These are phyloP conservation scores for Crotalus viridis DNA, from an alignment of 2,113 vertebrate species.

Conservation along the genomic window DNA sequence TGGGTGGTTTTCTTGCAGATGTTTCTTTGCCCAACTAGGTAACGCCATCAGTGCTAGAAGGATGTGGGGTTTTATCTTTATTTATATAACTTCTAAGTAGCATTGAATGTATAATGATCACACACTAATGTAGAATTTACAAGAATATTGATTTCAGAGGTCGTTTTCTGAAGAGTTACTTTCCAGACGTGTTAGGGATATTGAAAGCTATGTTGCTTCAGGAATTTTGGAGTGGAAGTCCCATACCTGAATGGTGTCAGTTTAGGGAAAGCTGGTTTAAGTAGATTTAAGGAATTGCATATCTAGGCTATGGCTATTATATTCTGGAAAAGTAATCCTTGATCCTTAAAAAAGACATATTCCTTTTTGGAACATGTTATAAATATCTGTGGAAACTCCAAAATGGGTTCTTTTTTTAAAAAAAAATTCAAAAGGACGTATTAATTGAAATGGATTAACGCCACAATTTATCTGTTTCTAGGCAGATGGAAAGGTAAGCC, in stretches of 20 bases:
- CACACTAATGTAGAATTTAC: neutral
- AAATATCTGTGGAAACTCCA: neutral
- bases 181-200: neutral
- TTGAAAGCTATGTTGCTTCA: neutral
- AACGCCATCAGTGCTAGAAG: too few relatives aligned
- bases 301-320: neutral
- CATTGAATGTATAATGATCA: neutral
- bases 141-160: too few relatives aligned
- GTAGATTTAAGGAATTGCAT: neutral
- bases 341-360: neutral
- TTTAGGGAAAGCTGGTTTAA: neutral
- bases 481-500: neutral
- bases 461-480: neutral
- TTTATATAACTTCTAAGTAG: neutral
- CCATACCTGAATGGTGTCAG: neutral
- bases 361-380: neutral
- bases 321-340: neutral
- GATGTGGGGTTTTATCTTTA: too few relatives aligned
- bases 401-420: neutral
- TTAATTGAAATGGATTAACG: neutral
- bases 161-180: too few relatives aligned
- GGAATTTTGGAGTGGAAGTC: neutral
- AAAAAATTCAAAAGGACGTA: neutral
- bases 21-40: too few relatives aligned
- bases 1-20: too few relatives aligned